Percentiles rank a stretch among this genome's conserved stretches.
Evolutionary conservation across 1,140 invertebrate genomes (phyloP).

Genomic region (Mercenaria mercenaria): DNA sequence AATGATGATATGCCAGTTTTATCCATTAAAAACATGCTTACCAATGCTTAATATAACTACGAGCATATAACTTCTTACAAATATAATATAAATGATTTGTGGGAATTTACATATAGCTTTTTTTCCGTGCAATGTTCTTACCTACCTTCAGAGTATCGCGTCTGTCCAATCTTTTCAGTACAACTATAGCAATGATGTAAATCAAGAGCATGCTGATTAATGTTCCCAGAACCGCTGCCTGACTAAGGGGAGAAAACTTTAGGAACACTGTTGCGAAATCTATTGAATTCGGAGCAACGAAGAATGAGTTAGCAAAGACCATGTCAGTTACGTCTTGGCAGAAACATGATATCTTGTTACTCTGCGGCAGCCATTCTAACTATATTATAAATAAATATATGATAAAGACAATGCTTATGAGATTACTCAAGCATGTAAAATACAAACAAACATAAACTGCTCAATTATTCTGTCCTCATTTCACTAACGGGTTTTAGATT

Average conservation of each 20-base stretch:
- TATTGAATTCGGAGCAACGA: slow-evolving; percentile 87
- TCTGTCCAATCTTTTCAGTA: slow-evolving; percentile 85
- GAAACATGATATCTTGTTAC: slow-evolving; percentile 15
- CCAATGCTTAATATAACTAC: too few species aligned
- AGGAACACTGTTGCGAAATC: slow-evolving; percentile 87
- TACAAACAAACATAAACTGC: too few species aligned
- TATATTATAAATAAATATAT: slow-evolving; percentile 4
- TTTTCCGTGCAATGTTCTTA: too few species aligned
- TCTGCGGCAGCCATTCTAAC: slow-evolving; percentile 11
- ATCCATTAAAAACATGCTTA: too few species aligned
- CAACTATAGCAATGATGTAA: slow-evolving; percentile 85
- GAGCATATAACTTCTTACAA: too few species aligned
- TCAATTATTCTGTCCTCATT: too few species aligned
- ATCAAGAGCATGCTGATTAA: slow-evolving; percentile 85
- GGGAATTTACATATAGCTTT: too few species aligned
- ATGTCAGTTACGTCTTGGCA: slow-evolving; percentile 30
- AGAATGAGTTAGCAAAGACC: slow-evolving; percentile 79
- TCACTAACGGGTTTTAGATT: too few species aligned
- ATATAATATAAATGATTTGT: too few species aligned
- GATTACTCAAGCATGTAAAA: too few species aligned
- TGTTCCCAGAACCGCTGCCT: slow-evolving; percentile 81
- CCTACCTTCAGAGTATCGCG: slow-evolving; percentile 76
- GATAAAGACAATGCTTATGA: neutral
- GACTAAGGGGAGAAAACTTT: slow-evolving; percentile 75
- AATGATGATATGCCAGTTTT: too few species aligned